Conservation (phyloP, 1,140 invertebrate species). For the Drosophila leontia region DNA sequence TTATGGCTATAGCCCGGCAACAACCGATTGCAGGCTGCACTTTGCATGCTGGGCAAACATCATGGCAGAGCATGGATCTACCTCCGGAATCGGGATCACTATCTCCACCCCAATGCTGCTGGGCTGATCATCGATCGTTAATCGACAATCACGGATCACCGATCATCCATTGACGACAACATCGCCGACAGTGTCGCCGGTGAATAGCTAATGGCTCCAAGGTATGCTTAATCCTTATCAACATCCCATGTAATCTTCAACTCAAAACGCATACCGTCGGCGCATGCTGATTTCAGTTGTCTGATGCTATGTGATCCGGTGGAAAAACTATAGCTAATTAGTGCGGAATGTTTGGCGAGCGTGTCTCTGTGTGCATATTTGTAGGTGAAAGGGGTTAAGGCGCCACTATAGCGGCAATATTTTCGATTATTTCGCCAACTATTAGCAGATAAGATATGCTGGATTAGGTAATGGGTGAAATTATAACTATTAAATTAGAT, state of each 20-base stretch:
- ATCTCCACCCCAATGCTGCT: conserved; percentile 32
- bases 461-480: background rate
- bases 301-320: conserved; percentile 17
- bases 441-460: conserved; percentile 34
- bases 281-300: conserved; percentile 40
- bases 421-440: conserved; percentile 28
- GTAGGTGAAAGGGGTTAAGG: conserved; percentile 48
- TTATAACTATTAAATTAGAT: too few species aligned
- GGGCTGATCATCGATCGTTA: conserved; percentile 21
- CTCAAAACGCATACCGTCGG: conserved; percentile 34
- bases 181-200: conserved; percentile 44
- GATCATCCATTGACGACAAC: conserved; percentile 44
- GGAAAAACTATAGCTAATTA: conserved; percentile 41
- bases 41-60: conserved; percentile 46
- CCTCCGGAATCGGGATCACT: conserved; percentile 5
- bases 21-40: conserved; percentile 41
- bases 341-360: conserved; percentile 45
- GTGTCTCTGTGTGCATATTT: conserved; percentile 40
- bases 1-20: conserved; percentile 29
- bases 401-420: conserved; percentile 17
- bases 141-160: conserved; percentile 27
- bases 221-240: conserved; percentile 48
- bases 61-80: conserved; percentile 35
- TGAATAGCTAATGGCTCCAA: conserved; percentile 36
- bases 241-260: conserved; percentile 43